Conservation (phyloP, 2,888 invertebrate genomes). For the Parnassius apollo region DNA sequence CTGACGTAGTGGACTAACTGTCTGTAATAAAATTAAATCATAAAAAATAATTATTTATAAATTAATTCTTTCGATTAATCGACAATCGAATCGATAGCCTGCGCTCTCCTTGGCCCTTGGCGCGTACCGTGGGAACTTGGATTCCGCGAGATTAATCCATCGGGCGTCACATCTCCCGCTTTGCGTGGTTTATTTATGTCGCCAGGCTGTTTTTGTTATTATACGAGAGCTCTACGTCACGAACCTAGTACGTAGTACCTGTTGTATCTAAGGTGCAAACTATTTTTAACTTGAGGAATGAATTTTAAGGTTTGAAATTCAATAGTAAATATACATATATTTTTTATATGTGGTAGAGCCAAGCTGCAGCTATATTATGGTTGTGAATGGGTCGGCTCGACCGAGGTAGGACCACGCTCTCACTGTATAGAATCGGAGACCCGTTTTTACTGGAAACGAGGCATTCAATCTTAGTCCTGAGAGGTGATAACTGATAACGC, state of each 20-base stretch:
- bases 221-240: constrained; percentile 23
- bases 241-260: constrained; percentile 24
- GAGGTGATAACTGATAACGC: no score
- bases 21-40: neutral
- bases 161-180: constrained; percentile 46
- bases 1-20: no score
- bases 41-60: no score
- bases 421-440: no score
- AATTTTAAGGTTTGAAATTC: no score
- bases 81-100: constrained; percentile 5
- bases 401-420: no score
- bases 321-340: no score
- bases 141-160: constrained; percentile 57
- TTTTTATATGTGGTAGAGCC: no score
- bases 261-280: neutral
- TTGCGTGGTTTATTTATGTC: constrained; percentile 55
- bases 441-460: no score
- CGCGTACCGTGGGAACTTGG: constrained; percentile 54
- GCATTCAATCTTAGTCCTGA: no score
- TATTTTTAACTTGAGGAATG: neutral
- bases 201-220: constrained; percentile 35
- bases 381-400: no score
- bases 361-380: no score
- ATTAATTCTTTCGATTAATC: constrained; percentile 1
- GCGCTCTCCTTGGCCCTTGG: neutral